phyloP scores from a whole-genome alignment of 1,140 invertebrate species.

The Trichonephila inaurata region DNA sequence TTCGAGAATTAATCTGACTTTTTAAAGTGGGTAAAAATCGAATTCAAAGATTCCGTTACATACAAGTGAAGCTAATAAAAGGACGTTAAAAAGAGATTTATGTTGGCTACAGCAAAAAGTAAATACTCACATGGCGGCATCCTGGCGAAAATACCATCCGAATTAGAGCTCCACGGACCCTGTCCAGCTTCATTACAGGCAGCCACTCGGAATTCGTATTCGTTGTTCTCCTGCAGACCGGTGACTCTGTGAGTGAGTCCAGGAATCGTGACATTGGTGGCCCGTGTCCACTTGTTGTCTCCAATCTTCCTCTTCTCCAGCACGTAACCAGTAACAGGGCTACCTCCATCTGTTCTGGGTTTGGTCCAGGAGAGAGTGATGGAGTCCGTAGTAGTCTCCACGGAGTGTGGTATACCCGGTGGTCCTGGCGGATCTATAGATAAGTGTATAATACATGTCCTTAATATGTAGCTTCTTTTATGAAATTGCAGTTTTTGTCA shows the following conservation, averaged over 20 bases:
- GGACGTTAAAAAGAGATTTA: too few species aligned
- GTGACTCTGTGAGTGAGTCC: conserved; percentile 89
- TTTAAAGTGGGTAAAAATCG: too few species aligned
- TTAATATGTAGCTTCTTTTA: too few species aligned
- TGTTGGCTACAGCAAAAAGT: background rate
- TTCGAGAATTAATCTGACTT: too few species aligned
- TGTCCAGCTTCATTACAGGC: conserved; percentile 86
- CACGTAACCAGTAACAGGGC: conserved; percentile 95
- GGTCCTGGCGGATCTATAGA: conserved; percentile 90
- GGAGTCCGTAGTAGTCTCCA: conserved; percentile 95
- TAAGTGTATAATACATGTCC: background rate
- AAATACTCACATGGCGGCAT: conserved; percentile 87
- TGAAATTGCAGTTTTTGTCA: too few species aligned
- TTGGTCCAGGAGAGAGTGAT: conserved; percentile 96
- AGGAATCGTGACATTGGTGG: conserved; percentile 89
- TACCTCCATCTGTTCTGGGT: conserved; percentile 95
- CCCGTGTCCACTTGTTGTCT: conserved; percentile 95
- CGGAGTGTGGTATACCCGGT: conserved; percentile 91
- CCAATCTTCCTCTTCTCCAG: conserved; percentile 92
- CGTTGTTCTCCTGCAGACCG: conserved; percentile 95
- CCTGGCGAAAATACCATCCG: conserved; percentile 93
- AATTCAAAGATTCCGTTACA: too few species aligned
- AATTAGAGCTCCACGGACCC: conserved; percentile 97
- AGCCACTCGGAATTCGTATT: conserved; percentile 98
- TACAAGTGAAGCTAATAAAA: too few species aligned